A percentile compares a stretch with the other conserved stretches of the same genome.
Conservation (phyloP, 2,797 vertebrate genomes). For the Rhinichthys osculus region DNA sequence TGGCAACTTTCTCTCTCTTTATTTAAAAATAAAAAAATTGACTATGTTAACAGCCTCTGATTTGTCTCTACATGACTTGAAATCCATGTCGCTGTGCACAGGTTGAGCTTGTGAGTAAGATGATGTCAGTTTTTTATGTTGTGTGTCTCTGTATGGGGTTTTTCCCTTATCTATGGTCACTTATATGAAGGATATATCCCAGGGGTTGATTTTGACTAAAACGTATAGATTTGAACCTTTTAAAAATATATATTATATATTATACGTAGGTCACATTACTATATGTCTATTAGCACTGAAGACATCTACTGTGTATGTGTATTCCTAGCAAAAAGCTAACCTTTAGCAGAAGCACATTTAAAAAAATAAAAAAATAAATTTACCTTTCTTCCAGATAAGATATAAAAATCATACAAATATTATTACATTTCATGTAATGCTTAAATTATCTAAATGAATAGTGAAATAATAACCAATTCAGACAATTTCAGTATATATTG, state of each 20-base stretch:
- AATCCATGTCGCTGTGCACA: neutral
- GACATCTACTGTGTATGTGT: neutral
- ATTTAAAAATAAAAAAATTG: neutral
- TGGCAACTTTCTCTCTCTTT: neutral
- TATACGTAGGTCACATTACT: neutral
- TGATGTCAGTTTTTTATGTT: neutral
- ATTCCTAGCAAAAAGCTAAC: too few relatives aligned
- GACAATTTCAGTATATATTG: neutral
- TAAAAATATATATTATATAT: too few relatives aligned
- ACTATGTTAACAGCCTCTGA: slow-evolving; percentile 2
- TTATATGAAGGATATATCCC: neutral
- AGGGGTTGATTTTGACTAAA: neutral
- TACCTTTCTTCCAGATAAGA: neutral
- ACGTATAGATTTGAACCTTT: too few relatives aligned
- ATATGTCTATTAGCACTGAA: neutral
- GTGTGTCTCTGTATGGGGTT: neutral
- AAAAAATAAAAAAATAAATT: too few relatives aligned
- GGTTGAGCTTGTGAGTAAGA: neutral
- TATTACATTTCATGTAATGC: neutral
- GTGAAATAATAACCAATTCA: too few relatives aligned
- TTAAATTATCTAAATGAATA: too few relatives aligned
- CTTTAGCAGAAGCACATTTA: too few relatives aligned
- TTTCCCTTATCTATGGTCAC: neutral
- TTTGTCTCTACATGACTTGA: neutral
- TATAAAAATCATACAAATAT: neutral